A percentile compares a stretch with the other conserved stretches of the same genome.
These are phyloP conservation scores for Propithecus deckenii DNA, from an alignment of 2,797 vertebrate species.

Conservation along the genomic window DNA sequence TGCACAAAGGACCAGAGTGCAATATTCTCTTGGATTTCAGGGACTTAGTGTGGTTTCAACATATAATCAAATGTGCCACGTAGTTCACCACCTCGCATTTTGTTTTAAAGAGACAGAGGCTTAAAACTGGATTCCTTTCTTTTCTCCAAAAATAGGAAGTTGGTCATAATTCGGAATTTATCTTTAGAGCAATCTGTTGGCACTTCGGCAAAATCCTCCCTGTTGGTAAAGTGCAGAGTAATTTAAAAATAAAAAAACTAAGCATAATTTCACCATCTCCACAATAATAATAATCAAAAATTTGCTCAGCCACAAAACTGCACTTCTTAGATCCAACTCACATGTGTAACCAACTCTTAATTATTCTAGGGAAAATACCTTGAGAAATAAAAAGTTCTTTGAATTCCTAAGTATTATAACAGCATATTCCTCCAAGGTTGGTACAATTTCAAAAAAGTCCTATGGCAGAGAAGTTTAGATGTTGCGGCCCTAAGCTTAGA, in stretches of 20 bases:
- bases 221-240: neutral
- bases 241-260: neutral
- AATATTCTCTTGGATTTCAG: constrained; percentile 65
- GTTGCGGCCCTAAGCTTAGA: neutral
- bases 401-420: constrained; percentile 18
- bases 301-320: constrained; percentile 13
- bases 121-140: constrained; percentile 60
- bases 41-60: constrained; percentile 63
- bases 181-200: constrained; percentile 38
- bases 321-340: constrained; percentile 27
- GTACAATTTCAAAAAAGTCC: neutral
- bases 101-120: constrained; percentile 73
- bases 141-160: constrained; percentile 48
- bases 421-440: constrained; percentile 19
- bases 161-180: constrained; percentile 28
- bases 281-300: constrained; percentile 26
- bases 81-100: constrained; percentile 56
- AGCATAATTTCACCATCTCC: neutral
- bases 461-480: constrained; percentile 9
- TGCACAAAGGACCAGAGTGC: constrained; percentile 56
- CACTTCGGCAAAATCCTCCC: neutral
- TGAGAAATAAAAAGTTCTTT: constrained; percentile 23
- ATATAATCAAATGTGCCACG: constrained; percentile 73
- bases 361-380: neutral
- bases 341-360: constrained; percentile 19